Conservation (phyloP, 2,113 vertebrate species). For the Prochilodus magdalenae region DNA sequence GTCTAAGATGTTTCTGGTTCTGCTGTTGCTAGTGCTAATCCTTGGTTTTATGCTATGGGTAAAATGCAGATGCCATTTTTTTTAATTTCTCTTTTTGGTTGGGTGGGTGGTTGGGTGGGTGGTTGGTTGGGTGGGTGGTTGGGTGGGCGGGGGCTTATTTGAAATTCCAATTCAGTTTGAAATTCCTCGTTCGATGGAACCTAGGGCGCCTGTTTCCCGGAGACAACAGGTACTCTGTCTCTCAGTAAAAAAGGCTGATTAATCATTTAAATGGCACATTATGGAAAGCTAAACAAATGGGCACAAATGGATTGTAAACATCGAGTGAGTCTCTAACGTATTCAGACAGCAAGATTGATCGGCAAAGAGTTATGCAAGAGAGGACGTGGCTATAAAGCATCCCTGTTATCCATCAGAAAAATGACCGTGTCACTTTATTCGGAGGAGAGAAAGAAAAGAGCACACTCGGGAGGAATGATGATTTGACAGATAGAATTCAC, state of each 20-base stretch:
- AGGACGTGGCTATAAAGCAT: conserved; percentile 71
- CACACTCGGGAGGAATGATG: conserved; percentile 60
- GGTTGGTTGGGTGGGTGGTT: too few species aligned
- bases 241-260: conserved; percentile 68
- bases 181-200: conserved; percentile 50
- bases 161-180: conserved; percentile 46
- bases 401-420: conserved; percentile 74
- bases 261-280: conserved; percentile 68
- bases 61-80: conserved; percentile 4
- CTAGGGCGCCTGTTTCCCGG: conserved; percentile 36
- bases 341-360: conserved; percentile 64
- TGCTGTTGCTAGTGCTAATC: conserved; percentile 41
- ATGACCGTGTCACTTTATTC: conserved; percentile 57
- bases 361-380: conserved; percentile 69
- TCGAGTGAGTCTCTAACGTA: conserved; percentile 44
- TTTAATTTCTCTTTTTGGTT: conserved; percentile 17
- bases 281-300: conserved; percentile 68
- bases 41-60: conserved; percentile 35
- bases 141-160: conserved; percentile 25
- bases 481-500: conserved; percentile 56
- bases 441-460: conserved; percentile 50
- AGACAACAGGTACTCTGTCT: conserved; percentile 66
- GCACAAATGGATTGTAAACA: conserved; percentile 73
- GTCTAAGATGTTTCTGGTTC: conserved; percentile 13
- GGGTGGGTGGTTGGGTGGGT: neutral